A percentile compares a stretch with the other conserved stretches of the same genome.
These are phyloP conservation scores for Belonocnema kinseyi DNA, from an alignment of 1,140 invertebrate species.

Conservation along the genomic window DNA sequence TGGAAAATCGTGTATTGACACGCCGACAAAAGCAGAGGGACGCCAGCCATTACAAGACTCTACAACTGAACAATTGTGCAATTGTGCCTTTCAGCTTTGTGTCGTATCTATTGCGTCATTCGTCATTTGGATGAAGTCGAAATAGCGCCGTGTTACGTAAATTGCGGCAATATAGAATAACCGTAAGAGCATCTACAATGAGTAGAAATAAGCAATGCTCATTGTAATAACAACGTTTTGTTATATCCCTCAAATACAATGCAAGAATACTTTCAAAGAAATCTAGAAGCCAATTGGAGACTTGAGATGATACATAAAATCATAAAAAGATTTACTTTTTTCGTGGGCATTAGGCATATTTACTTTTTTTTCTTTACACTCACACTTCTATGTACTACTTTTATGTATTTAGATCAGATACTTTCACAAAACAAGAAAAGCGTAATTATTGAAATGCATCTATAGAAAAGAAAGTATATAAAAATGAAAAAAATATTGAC, in stretches of 20 bases:
- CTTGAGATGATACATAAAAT: no score
- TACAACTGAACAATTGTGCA: not conserved
- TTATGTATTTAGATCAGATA: no score
- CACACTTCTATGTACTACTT: no score
- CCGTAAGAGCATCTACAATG: not conserved
- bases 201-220: not conserved
- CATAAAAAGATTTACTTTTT: no score
- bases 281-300: no score
- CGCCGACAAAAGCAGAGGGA: not conserved
- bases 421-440: no score
- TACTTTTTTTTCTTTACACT: no score
- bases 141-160: not conserved
- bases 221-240: not conserved
- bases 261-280: not conserved
- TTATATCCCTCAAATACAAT: not conserved
- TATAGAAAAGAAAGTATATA: no score
- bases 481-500: no score
- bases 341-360: no score
- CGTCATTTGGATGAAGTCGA: not conserved
- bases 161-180: slow-evolving; percentile 11
- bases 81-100: not conserved
- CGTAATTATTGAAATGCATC: no score
- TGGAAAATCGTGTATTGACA: not conserved
- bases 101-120: not conserved
- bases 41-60: not conserved